These are phyloP conservation scores for Agrochola macilenta DNA, from an alignment of 2,888 invertebrate genomes.

Conservation along the genomic window DNA sequence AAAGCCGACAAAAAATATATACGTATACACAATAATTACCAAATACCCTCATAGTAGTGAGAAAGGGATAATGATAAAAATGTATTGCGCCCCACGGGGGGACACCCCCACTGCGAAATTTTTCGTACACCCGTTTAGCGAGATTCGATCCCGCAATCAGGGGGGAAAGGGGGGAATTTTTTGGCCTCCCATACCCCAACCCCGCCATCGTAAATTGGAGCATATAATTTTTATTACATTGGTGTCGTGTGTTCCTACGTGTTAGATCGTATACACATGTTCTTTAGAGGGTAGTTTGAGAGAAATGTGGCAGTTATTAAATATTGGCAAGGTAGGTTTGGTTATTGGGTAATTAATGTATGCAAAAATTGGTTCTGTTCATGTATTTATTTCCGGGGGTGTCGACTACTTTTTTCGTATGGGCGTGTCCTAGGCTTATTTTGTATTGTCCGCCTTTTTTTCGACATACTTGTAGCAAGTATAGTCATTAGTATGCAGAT, in stretches of 20 bases:
- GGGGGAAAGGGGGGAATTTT: slow-evolving; percentile 83
- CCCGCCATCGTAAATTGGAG: slow-evolving; percentile 89
- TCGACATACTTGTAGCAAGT: slow-evolving; percentile 46
- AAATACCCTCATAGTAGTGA: slow-evolving; percentile 86
- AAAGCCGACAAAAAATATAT: slow-evolving; percentile 67
- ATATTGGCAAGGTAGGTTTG: slow-evolving; percentile 26
- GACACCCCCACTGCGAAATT: slow-evolving; percentile 79
- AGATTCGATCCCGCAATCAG: slow-evolving; percentile 90
- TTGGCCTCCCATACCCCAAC: slow-evolving; percentile 77
- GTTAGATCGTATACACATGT: slow-evolving; percentile 72
- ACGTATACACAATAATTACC: slow-evolving; percentile 87
- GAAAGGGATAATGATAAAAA: slow-evolving; percentile 89
- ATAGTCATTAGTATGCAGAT: slow-evolving; percentile 43
- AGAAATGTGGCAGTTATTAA: slow-evolving; percentile 38
- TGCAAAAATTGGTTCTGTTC: slow-evolving; percentile 51
- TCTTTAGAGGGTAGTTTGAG: slow-evolving; percentile 53
- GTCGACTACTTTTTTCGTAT: slow-evolving; percentile 56
- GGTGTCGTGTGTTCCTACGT: slow-evolving; percentile 84
- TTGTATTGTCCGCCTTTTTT: slow-evolving; percentile 47
- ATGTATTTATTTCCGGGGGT: slow-evolving; percentile 55
- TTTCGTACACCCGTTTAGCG: slow-evolving; percentile 87
- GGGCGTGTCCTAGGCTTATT: slow-evolving; percentile 58
- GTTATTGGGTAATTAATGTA: slow-evolving; percentile 48
- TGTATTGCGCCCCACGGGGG: slow-evolving; percentile 83
- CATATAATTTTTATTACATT: slow-evolving; percentile 91